A percentile compares a stretch with the other conserved stretches of the same genome.
These are phyloP conservation scores for Ptychobarbus kaznakovi DNA, from an alignment of 2,797 vertebrate genomes.

Conservation along the genomic window DNA sequence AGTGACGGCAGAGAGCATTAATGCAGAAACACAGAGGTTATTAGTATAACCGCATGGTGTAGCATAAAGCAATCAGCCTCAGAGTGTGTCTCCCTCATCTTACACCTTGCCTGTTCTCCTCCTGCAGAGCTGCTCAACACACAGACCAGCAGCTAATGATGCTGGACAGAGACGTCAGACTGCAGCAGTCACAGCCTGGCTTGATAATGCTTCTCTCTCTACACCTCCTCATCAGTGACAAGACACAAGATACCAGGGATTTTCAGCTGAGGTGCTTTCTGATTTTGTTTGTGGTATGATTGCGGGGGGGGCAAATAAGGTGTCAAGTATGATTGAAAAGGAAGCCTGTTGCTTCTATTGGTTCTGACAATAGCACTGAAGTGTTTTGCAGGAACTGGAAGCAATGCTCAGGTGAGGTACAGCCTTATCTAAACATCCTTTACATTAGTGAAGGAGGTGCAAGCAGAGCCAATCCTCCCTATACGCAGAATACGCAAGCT, in stretches of 20 bases:
- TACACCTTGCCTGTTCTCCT: constrained; percentile 73
- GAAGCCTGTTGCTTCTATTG: constrained; percentile 39
- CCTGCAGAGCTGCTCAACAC: constrained; percentile 72
- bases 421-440: constrained; percentile 6
- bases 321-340: constrained; percentile 44
- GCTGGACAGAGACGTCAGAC: constrained; percentile 76
- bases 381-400: constrained; percentile 22
- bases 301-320: constrained; percentile 3
- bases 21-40: constrained; percentile 84
- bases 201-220: constrained; percentile 70
- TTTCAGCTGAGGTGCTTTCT: constrained; percentile 53
- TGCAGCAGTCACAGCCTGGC: constrained; percentile 66
- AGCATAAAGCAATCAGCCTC: constrained; percentile 82
- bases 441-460: neutral
- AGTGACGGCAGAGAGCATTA: constrained; percentile 79
- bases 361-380: constrained; percentile 32
- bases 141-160: constrained; percentile 81
- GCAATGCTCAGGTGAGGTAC: constrained; percentile 2
- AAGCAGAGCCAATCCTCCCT: no score
- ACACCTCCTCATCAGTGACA: constrained; percentile 76
- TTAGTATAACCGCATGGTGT: constrained; percentile 81
- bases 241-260: constrained; percentile 68
- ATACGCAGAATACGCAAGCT: no score
- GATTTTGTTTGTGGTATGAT: constrained; percentile 50
- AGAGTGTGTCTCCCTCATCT: constrained; percentile 73